Evolutionary conservation across 1,140 invertebrate species (phyloP), one percentile per base, ranked within the genome.

Genomic region (Acromyrmex heyeri): DNA sequence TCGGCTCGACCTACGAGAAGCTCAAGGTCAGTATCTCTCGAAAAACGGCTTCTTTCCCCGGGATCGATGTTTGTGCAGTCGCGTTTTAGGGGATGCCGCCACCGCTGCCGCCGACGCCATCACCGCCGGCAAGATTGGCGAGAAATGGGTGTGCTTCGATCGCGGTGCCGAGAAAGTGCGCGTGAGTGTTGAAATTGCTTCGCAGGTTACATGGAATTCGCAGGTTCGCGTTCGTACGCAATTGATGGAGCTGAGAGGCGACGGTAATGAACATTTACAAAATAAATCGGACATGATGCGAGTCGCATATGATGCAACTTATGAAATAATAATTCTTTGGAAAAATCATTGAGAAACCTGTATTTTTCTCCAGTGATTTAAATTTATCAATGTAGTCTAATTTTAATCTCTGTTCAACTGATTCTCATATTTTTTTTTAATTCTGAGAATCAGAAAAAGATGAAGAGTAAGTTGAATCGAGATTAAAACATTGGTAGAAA

Each of bases 1-100:
- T 98, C 92, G 97, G 97, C 93, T 97, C 97, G 90, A 97, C 97
- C 86, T 97, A 97, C 92, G 97, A 98, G 93, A 98, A 98, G 95
- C 97, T 98, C 94, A 98, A 98, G 97, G 97, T 98, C 95, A 96
- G 96, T 94, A 78, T 30, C 14, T 86, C 55, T 12, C 18, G 10
- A 3, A 73, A 38, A 72, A 34, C 62, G 6, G 38, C 55, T 78
- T 65, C 24, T 57, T 55, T 55, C 38, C 55, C 7, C 10, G 85
- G 75, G 69, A 90, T 90, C 86, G 88, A 90, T 90, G 79, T 21
- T 72, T 69, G 18, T 72, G 69, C 79, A 30, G 48, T 21, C 27
- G 61, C 64, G 7, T 78, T 89, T 57, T 30, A 12, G 4, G 70
- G 72, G 50, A 67, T 76, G 64, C 27, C 38, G n/a, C 64, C 24